Evolutionary conservation across 1,140 invertebrate genomes (phyloP), one percentile per base, ranked within the genome.

Genomic region (Atopsyche davidsoni): DNA sequence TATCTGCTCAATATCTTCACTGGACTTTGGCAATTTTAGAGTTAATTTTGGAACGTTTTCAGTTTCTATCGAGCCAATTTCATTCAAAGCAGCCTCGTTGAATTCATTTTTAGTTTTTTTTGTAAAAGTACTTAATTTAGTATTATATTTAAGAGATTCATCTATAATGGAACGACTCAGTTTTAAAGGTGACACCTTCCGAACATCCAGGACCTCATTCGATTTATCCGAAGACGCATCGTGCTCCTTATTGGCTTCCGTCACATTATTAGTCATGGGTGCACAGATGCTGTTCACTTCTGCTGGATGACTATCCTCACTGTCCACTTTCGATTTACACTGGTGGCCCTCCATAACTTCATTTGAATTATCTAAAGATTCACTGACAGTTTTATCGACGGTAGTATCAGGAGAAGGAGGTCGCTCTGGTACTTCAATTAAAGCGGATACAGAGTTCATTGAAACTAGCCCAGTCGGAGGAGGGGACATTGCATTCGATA

Each of bases 201-300:
- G 48, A 36, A 51, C 48, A 28, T 51, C 48, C 23, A 51, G 28
- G 13, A 51, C 48, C 11, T 51, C 48, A 51, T 51, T 51, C 11
- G 41, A 51, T 51, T 51, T 51, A 39, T 51, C 48, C 10, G 35
- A 23, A 19, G 13, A 25, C 19, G 43, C 22, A 38, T 51, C 28
- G 4, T 17, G 38, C n/a, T 44, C 40, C 22, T 43, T 24, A 17
- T 22, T 24, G 11, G 16, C 31, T 10, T 28, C 24, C 16, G 32
- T 19, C 14, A 51, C 16, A 22, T 39, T 51, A 31, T 51, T 51
- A 9, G 32, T 18, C 19, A 25, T 10, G 18, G n/a, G n/a, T n/a
- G n/a, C n/a, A n/a, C n/a, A n/a, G n/a, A n/a, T n/a, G n/a, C n/a
- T n/a, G n/a, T n/a, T n/a, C n/a, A n/a, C n/a, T n/a, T n/a, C n/a